Base-by-base conservation (phyloP, 2,113 vertebrate genomes). In the Ibidorhyncha struthersii region DNA sequence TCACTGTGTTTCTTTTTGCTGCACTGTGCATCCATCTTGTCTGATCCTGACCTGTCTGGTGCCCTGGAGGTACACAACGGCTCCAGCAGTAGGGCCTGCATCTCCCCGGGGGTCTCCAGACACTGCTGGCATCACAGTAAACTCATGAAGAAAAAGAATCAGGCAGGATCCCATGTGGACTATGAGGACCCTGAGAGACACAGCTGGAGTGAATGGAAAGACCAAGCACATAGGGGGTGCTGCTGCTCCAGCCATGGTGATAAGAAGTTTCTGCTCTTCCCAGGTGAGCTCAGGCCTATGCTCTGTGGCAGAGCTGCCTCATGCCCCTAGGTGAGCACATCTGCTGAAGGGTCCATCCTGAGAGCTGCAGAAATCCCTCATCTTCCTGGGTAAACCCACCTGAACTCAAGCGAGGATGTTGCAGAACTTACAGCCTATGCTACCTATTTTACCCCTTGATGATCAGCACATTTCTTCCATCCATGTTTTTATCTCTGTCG, bases 1-100 rank as follows among this genome's bases (percentile, higher is more conserved):
- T 85, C 52, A 59, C 21, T 85, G 61, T 82, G 52, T 84, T 91
- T 85, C 73, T 82, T 93, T 94, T 79, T 84, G 43, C 73, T 79
- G 34, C 34, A 10, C 62, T 65, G 73, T 76, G 87, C 84, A 96
- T 95, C 73, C 84, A 82, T 96, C 96, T 96, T 96, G 81, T 79
- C 96, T 93, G 90, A 90, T 94, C 30, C 84, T 96, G 96, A 95
- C 78, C 86, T 38, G 56, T 41, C 77, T 84, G 52, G 43, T 76
- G 69, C 81, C 91, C 84, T 94, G 70, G 38, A 94, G 61, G 85
- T 14, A 72, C 0, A 18, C 86, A 90, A 30, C 12, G 2, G 52
- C 52, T 96, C 73, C 77, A 85, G 61, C 73, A 71, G 32, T 8
- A 50, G 7, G 73, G n/a, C 22, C 38, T 40, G 34, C 34, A 27